Evolutionary conservation across 2,888 invertebrate species (phyloP), one percentile per base, ranked within the genome.

Genomic region (Lochmaea crataegi): DNA sequence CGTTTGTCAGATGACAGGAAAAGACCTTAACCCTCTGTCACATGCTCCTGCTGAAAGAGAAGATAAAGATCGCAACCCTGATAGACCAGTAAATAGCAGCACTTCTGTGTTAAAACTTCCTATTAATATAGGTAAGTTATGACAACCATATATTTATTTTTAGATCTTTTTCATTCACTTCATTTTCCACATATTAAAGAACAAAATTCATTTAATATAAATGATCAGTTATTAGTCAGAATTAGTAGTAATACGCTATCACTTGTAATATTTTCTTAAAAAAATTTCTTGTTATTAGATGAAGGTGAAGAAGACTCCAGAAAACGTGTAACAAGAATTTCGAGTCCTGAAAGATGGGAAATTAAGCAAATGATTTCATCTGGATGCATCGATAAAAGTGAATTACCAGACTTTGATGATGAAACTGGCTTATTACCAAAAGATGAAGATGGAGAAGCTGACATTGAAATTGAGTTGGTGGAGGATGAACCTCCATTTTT

Each of bases 401-500:
- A 99, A 85, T 86, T 98, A 75, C 99, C 99, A 0, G 98, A 99
- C 85, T 99, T 98, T 85, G 99, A 99, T 85, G 98, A 97, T 74
- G 99, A 99, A 85, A 96, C 96, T 11, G 99, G 98, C 56, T 87
- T 95, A 5, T 85, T 98, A 64, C 96, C 96, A 0, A 96, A 96
- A 85, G 95, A 96, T 79, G 96, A 96, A 81, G 96, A 95, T 81
- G 96, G 95, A 26, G 99, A 99, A 85, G 99, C 99, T 70, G 99
- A 99, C 83, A 93, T 97, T 68, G 97, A 98, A 88, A 98, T 99
- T 78, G 99, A 99, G 87, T 89, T 99, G 72, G 98, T 98, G 0
- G 99, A 99, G 87, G 99, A 99, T 70, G 99, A 99, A 84, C 96
- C 99, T 0, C 96, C 99, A 0, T 99, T 99, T 87, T 89, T 99